Conservation (phyloP, 2,797 vertebrate genomes). For the Podarcis lilfordi region DNA sequence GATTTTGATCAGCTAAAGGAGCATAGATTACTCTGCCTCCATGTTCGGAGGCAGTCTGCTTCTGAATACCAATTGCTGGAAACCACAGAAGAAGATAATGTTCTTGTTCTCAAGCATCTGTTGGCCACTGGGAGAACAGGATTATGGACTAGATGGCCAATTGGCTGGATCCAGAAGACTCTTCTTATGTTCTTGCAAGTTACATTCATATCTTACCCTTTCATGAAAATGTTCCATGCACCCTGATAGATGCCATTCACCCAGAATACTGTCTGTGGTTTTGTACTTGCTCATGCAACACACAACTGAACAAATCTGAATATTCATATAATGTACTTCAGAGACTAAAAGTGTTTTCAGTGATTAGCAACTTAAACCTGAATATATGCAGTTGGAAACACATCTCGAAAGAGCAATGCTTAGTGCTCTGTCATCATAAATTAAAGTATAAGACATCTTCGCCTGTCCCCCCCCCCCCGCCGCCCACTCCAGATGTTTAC, state of each 20-base stretch:
- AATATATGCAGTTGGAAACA: conserved; percentile 5
- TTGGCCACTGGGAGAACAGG: too few relatives aligned
- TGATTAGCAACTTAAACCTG: not conserved
- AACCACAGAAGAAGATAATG: too few relatives aligned
- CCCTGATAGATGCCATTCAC: conserved; percentile 1
- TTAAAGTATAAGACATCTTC: not conserved
- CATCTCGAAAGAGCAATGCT: not conserved
- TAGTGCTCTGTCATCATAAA: not conserved
- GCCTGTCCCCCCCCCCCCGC: not conserved
- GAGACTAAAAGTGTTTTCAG: not conserved
- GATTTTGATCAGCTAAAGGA: not conserved
- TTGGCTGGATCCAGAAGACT: too few relatives aligned
- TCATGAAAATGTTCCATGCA: not conserved
- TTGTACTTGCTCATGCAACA: not conserved
- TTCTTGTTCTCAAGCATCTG: too few relatives aligned
- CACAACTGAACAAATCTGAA: not conserved
- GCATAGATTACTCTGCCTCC: not conserved
- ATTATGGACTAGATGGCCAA: too few relatives aligned
- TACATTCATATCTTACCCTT: conserved; percentile 4
- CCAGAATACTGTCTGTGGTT: not conserved
- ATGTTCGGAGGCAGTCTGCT: too few relatives aligned
- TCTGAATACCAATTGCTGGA: too few relatives aligned
- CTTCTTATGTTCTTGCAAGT: too few relatives aligned
- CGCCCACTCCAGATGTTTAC: not conserved
- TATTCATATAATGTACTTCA: not conserved